Evolutionary conservation across 2,797 vertebrate species (phyloP).

Genomic region (Erpetoichthys calabaricus): DNA sequence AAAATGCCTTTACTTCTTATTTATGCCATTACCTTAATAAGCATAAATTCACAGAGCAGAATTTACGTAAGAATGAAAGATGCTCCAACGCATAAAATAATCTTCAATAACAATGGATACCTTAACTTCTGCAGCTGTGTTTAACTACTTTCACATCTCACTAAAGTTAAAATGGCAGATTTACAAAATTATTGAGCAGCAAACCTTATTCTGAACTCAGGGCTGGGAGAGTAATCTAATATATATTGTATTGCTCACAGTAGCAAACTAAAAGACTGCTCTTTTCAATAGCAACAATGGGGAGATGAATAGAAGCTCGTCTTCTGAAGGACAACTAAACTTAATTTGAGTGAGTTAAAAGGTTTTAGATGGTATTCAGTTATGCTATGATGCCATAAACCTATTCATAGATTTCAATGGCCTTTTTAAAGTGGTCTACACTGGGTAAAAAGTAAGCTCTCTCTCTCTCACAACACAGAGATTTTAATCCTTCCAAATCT

Average conservation of each 20-base stretch:
- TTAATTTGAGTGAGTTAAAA: constrained; percentile 50
- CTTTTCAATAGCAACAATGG: constrained; percentile 41
- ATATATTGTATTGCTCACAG: constrained; percentile 56
- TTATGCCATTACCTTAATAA: constrained; percentile 1
- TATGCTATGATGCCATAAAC: constrained; percentile 43
- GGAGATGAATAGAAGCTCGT: constrained; percentile 42
- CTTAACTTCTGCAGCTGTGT: constrained; percentile 31
- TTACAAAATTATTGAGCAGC: constrained; percentile 35
- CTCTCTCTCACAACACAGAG: constrained; percentile 8
- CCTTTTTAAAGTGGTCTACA: constrained; percentile 22
- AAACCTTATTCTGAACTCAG: constrained; percentile 45
- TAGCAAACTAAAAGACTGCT: constrained; percentile 45
- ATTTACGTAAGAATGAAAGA: constrained; percentile 43
- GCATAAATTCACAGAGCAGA: neutral
- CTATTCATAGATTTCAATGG: constrained; percentile 24
- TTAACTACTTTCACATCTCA: constrained; percentile 36
- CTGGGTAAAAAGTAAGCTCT: constrained; percentile 17
- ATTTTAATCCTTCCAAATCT: no score
- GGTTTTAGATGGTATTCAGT: constrained; percentile 46
- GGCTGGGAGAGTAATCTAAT: constrained; percentile 56
- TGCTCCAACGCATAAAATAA: constrained; percentile 44
- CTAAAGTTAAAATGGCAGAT: constrained; percentile 34
- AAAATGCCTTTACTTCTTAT: constrained; percentile 19
- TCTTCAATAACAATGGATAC: constrained; percentile 39
- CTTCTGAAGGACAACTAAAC: constrained; percentile 42